Percentiles rank a stretch among this genome's conserved stretches.
These are phyloP conservation scores for Leptinotarsa undecemlineata DNA, from an alignment of 1,140 invertebrate species.

Conservation along the genomic window DNA sequence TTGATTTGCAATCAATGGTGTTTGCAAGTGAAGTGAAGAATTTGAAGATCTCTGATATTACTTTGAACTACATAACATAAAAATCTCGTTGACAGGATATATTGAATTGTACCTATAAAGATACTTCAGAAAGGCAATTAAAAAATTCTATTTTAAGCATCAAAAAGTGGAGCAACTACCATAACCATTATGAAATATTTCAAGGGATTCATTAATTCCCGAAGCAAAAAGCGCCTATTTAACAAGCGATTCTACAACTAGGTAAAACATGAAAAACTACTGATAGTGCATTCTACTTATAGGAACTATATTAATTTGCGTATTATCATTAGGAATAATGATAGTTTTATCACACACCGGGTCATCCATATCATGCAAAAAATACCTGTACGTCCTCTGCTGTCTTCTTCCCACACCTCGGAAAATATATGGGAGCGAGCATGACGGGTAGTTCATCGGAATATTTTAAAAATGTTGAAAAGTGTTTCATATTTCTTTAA, in stretches of 20 bases:
- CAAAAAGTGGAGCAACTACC: too few relatives aligned
- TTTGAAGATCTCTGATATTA: too few relatives aligned
- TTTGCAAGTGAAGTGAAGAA: too few relatives aligned
- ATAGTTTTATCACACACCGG: slow-evolving; percentile 22
- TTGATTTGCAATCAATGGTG: too few relatives aligned
- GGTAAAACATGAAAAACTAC: slow-evolving; percentile 24
- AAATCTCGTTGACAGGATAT: too few relatives aligned
- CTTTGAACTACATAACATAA: too few relatives aligned
- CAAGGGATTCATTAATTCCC: background rate
- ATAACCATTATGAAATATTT: background rate
- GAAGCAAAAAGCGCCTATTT: background rate
- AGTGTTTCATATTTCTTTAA: slow-evolving; percentile 22
- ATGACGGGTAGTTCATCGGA: background rate
- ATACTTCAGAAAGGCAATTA: too few relatives aligned
- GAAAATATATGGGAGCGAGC: background rate
- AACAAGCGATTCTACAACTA: slow-evolving; percentile 5
- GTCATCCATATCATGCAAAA: slow-evolving; percentile 21
- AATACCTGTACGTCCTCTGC: background rate
- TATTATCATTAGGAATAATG: slow-evolving; percentile 25
- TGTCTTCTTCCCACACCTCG: slow-evolving; percentile 2
- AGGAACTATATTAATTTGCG: slow-evolving; percentile 29
- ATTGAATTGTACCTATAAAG: too few relatives aligned
- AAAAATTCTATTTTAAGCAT: too few relatives aligned
- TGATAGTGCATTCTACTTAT: slow-evolving; percentile 28
- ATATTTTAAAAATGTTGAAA: slow-evolving; percentile 28